Percentiles rank a stretch among this genome's conserved stretches.
Conservation (phyloP, 2,888 invertebrate genomes). For the Sisyra nigra region DNA sequence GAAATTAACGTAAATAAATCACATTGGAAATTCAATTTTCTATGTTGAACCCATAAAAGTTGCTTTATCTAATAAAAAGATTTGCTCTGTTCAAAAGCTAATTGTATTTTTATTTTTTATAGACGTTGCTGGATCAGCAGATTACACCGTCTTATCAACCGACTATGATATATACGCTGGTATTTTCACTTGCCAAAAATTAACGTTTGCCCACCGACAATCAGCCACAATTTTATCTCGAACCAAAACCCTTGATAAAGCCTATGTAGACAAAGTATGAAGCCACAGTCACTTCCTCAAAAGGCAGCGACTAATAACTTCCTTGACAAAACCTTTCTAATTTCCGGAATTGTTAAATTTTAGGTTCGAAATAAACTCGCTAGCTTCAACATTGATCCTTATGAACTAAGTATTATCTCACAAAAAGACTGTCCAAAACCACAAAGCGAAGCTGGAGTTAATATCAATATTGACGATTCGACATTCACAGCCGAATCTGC, state of each 20-base stretch:
- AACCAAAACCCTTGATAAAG: slow-evolving; percentile 50
- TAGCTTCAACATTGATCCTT: slow-evolving; percentile 55
- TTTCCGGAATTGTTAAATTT: not conserved
- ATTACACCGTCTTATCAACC: slow-evolving; percentile 56
- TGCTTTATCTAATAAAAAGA: not conserved
- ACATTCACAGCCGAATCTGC: slow-evolving; percentile 61
- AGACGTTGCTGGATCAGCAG: slow-evolving; percentile 61
- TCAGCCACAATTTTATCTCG: slow-evolving; percentile 71
- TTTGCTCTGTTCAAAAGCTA: slow-evolving; percentile 1
- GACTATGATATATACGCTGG: slow-evolving; percentile 62
- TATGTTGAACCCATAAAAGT: not conserved
- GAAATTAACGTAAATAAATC: not conserved
- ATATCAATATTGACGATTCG: slow-evolving; percentile 57
- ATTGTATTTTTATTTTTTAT: slow-evolving; percentile 14
- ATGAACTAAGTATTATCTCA: slow-evolving; percentile 54
- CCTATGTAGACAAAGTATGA: slow-evolving; percentile 48
- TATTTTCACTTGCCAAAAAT: slow-evolving; percentile 62
- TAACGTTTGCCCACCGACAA: slow-evolving; percentile 57
- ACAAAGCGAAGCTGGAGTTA: slow-evolving; percentile 36
- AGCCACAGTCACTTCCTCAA: not conserved
- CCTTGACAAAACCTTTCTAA: not conserved
- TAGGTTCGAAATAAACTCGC: slow-evolving; percentile 46
- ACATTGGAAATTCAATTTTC: not conserved
- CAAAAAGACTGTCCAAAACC: slow-evolving; percentile 48
- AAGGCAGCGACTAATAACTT: not conserved